Base-by-base conservation (phyloP, 2,113 vertebrate species). In the Oceanites oceanicus region DNA sequence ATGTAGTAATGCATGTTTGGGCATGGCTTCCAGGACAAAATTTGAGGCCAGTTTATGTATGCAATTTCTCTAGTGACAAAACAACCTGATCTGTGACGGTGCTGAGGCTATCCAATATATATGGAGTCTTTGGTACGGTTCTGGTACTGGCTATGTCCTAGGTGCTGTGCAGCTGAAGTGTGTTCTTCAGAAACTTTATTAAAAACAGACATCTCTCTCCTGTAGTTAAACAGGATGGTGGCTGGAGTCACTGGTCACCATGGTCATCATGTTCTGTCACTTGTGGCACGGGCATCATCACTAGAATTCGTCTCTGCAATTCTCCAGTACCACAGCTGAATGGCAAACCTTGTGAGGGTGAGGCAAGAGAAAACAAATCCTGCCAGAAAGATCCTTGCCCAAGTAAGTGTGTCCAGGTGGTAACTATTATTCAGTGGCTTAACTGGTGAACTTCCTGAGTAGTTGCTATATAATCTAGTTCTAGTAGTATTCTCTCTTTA, bases 181-280 rank as follows among this genome's bases (percentile, higher is more conserved):
- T 84, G 27, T 79, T 80, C 38, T 65, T 75, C 66, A 82, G 74
- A 67, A 91, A 40, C n/a, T n/a, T 42, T 47, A 12, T 34, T 53
- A 84, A 40, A 62, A 86, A 94, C 9, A 52, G 30, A 52, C 17
- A 45, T 87, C 16, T 97, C 92, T 95, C 73, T 70, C 25, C 44
- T 97, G 30, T 58, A 99, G 99, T 99, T 98, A 99, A 99, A 97
- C 99, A 99, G 97, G 99, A 99, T 94, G 99, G 99, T 40, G 98
- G 98, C 71, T 99, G 99, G 99, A 99, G 99, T 97, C 99, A 99
- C 93, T 99, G 99, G 99, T 99, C 99, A 5, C 99, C 99, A 0
- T 99, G 99, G 99, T 99, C 99, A 2, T 99, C 99, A 0, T 99
- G 99, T 93, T 99, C 99, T 20, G 99, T 99, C 89, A 99, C 99